Evolutionary conservation across 2,888 invertebrate species (phyloP).

Genomic region (Phalangium opilio): DNA sequence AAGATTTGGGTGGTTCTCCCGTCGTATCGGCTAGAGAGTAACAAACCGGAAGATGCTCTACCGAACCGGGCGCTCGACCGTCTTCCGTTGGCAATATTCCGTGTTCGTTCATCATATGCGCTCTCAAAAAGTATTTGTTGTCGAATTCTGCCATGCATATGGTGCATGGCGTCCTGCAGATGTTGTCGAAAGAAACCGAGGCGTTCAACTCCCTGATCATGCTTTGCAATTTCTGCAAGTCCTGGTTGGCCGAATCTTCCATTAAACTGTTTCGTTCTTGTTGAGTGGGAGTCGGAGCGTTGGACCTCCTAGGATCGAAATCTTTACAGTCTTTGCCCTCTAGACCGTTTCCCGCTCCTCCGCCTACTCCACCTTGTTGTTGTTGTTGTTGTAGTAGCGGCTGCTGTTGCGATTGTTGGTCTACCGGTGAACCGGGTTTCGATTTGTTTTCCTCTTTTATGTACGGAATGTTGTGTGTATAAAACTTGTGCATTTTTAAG

Average conservation of each 20-base stretch:
- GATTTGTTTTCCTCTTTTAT: conserved; percentile 20
- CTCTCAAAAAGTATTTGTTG: conserved; percentile 41
- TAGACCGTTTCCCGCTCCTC: too few species aligned
- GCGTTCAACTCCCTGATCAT: conserved; percentile 77
- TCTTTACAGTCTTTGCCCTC: too few species aligned
- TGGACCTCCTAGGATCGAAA: too few species aligned
- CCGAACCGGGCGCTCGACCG: conserved; percentile 8
- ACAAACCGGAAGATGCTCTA: not conserved
- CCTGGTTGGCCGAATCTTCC: conserved; percentile 49
- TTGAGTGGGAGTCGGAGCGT: too few species aligned
- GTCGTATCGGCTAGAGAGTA: conserved; percentile 6
- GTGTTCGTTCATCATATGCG: conserved; percentile 39
- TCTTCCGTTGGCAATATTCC: conserved; percentile 40
- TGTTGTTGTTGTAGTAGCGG: too few species aligned
- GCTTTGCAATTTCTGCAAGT: conserved; percentile 70
- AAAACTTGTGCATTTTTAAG: conserved; percentile 34
- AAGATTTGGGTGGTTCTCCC: conserved; percentile 9
- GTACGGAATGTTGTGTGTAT: conserved; percentile 29
- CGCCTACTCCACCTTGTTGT: too few species aligned
- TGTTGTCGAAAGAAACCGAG: conserved; percentile 23
- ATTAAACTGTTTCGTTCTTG: too few species aligned
- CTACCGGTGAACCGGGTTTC: conserved; percentile 14
- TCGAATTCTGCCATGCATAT: conserved; percentile 56
- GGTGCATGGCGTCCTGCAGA: conserved; percentile 38
- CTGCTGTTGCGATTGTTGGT: too few species aligned